Percentiles rank a stretch among this genome's conserved stretches.
phyloP scores from a whole-genome alignment of 2,888 invertebrate genomes.

The Hybos culiciformis region DNA sequence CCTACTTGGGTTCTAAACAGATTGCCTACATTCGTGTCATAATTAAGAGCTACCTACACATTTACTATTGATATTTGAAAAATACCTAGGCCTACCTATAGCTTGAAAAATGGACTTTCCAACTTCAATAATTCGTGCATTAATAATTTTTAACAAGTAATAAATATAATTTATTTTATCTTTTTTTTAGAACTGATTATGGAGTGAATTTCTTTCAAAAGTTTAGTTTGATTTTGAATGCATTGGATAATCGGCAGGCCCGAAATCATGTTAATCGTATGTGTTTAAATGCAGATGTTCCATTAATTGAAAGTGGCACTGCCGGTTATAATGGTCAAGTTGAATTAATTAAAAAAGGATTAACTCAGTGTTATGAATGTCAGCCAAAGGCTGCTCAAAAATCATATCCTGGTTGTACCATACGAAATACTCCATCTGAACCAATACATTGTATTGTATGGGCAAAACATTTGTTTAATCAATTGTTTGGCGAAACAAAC shows the following conservation, averaged over 20 bases:
- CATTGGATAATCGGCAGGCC: slow-evolving; percentile 90
- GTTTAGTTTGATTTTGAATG: slow-evolving; percentile 88
- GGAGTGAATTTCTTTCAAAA: slow-evolving; percentile 82
- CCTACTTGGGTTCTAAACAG: too few species aligned
- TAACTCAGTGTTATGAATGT: slow-evolving; percentile 96
- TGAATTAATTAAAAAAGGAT: slow-evolving; percentile 70
- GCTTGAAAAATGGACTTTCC: too few species aligned
- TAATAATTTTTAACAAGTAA: neutral
- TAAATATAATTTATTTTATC: too few species aligned
- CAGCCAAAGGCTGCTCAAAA: slow-evolving; percentile 81
- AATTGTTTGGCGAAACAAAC: slow-evolving; percentile 93
- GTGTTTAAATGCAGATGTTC: slow-evolving; percentile 90
- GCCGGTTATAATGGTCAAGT: slow-evolving; percentile 95
- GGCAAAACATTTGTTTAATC: slow-evolving; percentile 97
- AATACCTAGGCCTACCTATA: too few species aligned
- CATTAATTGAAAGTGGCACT: slow-evolving; percentile 93
- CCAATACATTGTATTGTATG: slow-evolving; percentile 99
- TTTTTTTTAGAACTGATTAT: slow-evolving; percentile 67
- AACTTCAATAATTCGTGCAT: too few species aligned
- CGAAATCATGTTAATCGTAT: slow-evolving; percentile 97
- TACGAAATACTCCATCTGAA: slow-evolving; percentile 97
- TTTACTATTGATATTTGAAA: too few species aligned
- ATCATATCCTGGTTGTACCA: slow-evolving; percentile 95
- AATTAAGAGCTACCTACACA: too few species aligned
- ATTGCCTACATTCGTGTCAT: too few species aligned